Base-by-base conservation (phyloP, 2,113 vertebrate genomes). In the Numenius arquata region DNA sequence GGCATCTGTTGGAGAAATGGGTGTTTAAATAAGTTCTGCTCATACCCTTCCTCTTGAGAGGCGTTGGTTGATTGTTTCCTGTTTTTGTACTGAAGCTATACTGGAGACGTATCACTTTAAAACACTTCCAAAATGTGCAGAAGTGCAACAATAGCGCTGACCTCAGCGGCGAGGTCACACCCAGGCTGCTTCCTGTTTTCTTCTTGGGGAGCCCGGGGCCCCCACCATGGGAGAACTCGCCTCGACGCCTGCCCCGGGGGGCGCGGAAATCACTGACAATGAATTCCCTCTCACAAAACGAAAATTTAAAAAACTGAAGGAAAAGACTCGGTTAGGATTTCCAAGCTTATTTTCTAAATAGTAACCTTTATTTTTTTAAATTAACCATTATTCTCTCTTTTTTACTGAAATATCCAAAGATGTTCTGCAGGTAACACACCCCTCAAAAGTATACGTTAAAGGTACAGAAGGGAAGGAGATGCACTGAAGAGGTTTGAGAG, bases 171-270 rank as follows among this genome's bases (percentile, higher is more conserved):
- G 15, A 84, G 96, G 96, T 96, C 96, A 89, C 97, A 96, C 96
- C 97, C 96, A 97, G 94, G 92, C 96, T 92, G 84, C 95, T 98
- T 98, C 98, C 97, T 98, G 97, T 97, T 98, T 97, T 97, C 94
- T 97, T 93, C 93, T 94, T 91, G 92, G 88, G 81, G 90, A 96
- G 95, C 90, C 23, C 20, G 82, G 29, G 81, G 89, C 79, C 90
- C 78, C n/a, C 23, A 36, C 18, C 43, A 53, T 17, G 34, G 87
- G 87, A 91, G 67, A 74, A 0, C 58, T 34, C 56, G 8, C 45
- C 73, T n/a, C 11, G 20, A 19, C 27, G 5, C 62, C 19, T 63
- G 73, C 43, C 30, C 10, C 52, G 27, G 34, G 34, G 56, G 61
- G 58, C 41, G 76, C 3, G 0, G 81, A 73, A 84, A 52, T 76